Conservation (phyloP, 2,888 invertebrate genomes). For the Hypomecis atomaria region DNA sequence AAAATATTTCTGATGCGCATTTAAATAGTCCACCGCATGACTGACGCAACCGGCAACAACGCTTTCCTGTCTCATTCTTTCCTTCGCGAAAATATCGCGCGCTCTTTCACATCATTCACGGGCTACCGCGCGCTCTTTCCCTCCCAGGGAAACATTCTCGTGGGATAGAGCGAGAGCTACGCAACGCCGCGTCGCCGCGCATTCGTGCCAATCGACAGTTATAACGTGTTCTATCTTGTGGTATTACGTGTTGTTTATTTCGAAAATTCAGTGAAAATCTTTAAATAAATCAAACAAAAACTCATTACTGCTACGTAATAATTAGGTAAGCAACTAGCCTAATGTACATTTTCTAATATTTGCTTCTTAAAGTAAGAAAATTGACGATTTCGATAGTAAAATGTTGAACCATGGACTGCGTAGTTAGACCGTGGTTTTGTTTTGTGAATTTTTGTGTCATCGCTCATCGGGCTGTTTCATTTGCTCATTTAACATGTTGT, state of each 20-base stretch:
- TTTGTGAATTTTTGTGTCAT: no score
- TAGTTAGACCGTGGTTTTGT: no score
- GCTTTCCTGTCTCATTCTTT: constrained; percentile 14
- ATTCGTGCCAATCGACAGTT: constrained; percentile 10
- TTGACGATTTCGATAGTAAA: no score
- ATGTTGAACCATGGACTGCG: no score
- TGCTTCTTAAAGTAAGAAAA: no score
- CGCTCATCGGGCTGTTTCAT: no score
- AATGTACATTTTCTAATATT: not conserved
- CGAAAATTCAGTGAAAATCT: not conserved
- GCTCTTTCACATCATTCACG: not conserved
- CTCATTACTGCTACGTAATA: not conserved
- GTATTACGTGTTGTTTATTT: constrained; percentile 1
- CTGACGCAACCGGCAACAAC: no score
- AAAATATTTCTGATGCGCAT: no score
- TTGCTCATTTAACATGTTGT: no score
- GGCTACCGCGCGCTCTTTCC: constrained; percentile 22
- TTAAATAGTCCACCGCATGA: no score
- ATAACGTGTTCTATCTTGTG: constrained; percentile 21
- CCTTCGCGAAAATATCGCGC: constrained; percentile 9
- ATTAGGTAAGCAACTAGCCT: not conserved
- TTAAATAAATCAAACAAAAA: not conserved
- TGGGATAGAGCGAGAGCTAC: constrained; percentile 23
- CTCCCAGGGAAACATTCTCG: not conserved
- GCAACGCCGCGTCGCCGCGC: constrained; percentile 8